phyloP scores from a whole-genome alignment of 2,888 invertebrate genomes.

The Phaonia tiefii region DNA sequence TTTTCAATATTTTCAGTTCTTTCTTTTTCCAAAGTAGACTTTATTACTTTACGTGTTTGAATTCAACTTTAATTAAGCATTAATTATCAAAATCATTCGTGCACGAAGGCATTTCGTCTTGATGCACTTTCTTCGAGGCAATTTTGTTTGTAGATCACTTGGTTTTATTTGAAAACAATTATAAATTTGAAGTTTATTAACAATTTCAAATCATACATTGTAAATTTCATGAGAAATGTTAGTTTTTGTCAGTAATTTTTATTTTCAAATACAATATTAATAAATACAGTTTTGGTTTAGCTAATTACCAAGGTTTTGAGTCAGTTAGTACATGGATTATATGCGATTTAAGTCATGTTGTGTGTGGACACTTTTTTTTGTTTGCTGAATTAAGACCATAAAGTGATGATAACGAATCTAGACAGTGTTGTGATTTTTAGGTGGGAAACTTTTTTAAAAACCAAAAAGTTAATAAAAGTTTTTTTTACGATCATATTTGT shows the following conservation, averaged over 20 bases:
- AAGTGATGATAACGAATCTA: constrained; percentile 4
- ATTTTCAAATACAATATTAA: too few species aligned
- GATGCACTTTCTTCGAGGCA: constrained; percentile 28
- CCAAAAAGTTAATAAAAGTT: constrained; percentile 15
- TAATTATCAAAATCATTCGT: constrained; percentile 64
- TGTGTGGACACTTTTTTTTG: not conserved
- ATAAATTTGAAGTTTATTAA: too few species aligned
- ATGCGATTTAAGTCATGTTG: not conserved
- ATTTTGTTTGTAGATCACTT: constrained; percentile 32
- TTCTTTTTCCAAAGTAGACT: not conserved
- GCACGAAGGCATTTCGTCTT: constrained; percentile 42
- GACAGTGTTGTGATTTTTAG: not conserved
- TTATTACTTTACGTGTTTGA: constrained; percentile 16
- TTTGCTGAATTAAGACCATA: constrained; percentile 2
- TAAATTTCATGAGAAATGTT: not conserved
- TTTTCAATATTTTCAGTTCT: too few species aligned
- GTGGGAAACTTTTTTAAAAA: constrained; percentile 21
- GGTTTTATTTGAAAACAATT: too few species aligned
- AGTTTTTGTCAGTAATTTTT: not conserved
- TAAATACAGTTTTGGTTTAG: constrained; percentile 6
- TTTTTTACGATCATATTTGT: constrained; percentile 12
- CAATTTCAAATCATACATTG: not conserved
- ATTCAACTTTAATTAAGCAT: constrained; percentile 24
- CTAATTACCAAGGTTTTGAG: constrained; percentile 18
- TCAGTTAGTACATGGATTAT: not conserved